Evolutionary conservation across 1,140 invertebrate genomes (phyloP).

Genomic region (Subanguina moxae): DNA sequence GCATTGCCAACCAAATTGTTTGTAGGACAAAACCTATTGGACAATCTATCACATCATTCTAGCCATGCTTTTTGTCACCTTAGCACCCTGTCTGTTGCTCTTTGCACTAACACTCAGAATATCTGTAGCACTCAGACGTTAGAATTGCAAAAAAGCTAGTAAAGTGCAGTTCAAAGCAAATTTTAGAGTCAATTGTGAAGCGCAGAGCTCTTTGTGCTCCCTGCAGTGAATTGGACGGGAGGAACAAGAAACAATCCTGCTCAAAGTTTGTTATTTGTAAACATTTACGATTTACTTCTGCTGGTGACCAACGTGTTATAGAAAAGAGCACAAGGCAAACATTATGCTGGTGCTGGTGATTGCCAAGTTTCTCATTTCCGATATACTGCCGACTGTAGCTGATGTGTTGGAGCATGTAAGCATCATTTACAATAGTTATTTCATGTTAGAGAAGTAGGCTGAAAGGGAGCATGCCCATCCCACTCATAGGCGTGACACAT

Average conservation of each 20-base stretch:
- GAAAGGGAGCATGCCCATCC: no score
- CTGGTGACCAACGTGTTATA: conserved; percentile 19
- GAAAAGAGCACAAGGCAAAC: conserved; percentile 55
- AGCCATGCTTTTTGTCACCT: conserved; percentile 50
- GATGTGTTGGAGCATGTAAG: conserved; percentile 55
- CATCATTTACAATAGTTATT: no score
- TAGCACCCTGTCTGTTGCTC: conserved; percentile 48
- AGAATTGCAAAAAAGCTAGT: no score
- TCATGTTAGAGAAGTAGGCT: no score
- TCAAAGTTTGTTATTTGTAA: conserved; percentile 16
- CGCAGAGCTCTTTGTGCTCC: conserved; percentile 16
- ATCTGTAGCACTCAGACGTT: conserved; percentile 41
- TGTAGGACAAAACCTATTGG: conserved; percentile 52
- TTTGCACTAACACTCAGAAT: conserved; percentile 54
- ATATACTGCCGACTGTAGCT: conserved; percentile 52
- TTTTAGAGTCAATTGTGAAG: background rate
- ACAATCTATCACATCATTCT: conserved; percentile 55
- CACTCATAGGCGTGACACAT: no score
- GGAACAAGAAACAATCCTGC: conserved; percentile 12
- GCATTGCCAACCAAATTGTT: conserved; percentile 12
- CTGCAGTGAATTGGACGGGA: background rate
- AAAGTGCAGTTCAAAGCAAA: no score
- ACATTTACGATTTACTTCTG: background rate
- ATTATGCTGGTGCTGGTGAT: conserved; percentile 54
- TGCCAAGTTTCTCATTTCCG: conserved; percentile 52